These are phyloP conservation scores for Periparus ater DNA, from an alignment of 2,797 vertebrate genomes.

Conservation along the genomic window DNA sequence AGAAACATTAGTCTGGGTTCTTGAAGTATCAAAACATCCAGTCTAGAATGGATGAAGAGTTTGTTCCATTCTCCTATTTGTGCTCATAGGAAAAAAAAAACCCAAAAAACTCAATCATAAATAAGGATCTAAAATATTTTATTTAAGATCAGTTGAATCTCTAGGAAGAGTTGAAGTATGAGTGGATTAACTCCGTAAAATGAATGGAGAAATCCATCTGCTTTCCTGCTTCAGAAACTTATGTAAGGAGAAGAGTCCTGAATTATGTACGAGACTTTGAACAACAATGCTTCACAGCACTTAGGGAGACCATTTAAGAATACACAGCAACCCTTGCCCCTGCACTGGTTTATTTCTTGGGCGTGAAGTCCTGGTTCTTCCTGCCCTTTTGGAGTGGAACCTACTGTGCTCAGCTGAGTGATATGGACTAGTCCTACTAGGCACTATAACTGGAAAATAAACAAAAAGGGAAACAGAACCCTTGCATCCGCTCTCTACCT, in stretches of 20 bases:
- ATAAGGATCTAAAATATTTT: not conserved
- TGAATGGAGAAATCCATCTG: constrained; percentile 8
- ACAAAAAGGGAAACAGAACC: not conserved
- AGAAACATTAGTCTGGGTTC: not conserved
- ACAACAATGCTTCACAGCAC: constrained; percentile 27
- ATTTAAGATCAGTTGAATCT: not conserved
- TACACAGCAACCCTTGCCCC: not conserved
- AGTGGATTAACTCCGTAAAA: not conserved
- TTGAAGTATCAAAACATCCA: not conserved
- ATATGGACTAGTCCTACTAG: not conserved
- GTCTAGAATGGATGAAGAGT: not conserved
- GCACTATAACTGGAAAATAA: not conserved
- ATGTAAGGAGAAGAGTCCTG: not conserved
- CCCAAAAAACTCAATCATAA: not conserved
- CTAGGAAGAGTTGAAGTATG: not conserved
- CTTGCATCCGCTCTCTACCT: not conserved
- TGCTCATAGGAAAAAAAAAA: not conserved
- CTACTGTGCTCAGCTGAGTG: not conserved
- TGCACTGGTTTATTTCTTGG: not conserved
- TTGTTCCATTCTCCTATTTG: not conserved
- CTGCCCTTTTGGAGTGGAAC: not conserved
- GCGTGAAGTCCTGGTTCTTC: not conserved
- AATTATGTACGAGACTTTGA: constrained; percentile 35
- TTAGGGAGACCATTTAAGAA: not conserved
- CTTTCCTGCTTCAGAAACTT: constrained; percentile 12